Base-by-base conservation (phyloP, 1,140 invertebrate species). In the Spodoptera frugiperda region DNA sequence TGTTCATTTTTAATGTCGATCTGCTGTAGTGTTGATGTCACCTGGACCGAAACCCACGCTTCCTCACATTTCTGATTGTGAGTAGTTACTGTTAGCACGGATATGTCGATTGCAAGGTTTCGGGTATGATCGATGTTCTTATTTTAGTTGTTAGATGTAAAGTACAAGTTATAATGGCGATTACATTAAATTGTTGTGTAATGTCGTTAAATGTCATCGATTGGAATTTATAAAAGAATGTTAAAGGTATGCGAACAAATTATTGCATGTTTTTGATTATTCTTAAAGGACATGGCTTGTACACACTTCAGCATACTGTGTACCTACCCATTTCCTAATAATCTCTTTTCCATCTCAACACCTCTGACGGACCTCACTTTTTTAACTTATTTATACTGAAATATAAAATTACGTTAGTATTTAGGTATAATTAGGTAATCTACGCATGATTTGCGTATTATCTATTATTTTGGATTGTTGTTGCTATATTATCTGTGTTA, bases 321-420 rank as follows among this genome's bases (percentile, higher is more conserved):
- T 59, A 55, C 67, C 54, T 77, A 61, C 33, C 5, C 44, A 51
- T 48, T 57, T 68, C 10, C 3, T 79, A 46, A 49, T 74, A 75
- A 76, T 79, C 77, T 74, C 67, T 79, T 63, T 15, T 46, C 65
- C 65, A 68, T 68, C 65, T 68, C 48, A 46, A 48, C 59, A 61
- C 54, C 61, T 70, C 39, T 49, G 73, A 75, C 54, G 67, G 82
- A 81, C 79, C 82, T 83, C 82, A 81, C 82, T 83, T 80, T 82
- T 81, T 81, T 51, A 44, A 73, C 77, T 77, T 76, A 73, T 54
- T 74, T 82, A 51, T 78, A 55, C 15, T 73, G 70, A 48, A 71
- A 61, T 49, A 15, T 65, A 49, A 73, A 73, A 49, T 59, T 59
- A 59, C 44, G 21, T 59, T 78, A 76, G 48, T 71, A 39, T 76